Percentiles rank a stretch among this genome's conserved stretches.
phyloP scores from a whole-genome alignment of 2,797 vertebrate genomes.

The Malacoraja senta region DNA sequence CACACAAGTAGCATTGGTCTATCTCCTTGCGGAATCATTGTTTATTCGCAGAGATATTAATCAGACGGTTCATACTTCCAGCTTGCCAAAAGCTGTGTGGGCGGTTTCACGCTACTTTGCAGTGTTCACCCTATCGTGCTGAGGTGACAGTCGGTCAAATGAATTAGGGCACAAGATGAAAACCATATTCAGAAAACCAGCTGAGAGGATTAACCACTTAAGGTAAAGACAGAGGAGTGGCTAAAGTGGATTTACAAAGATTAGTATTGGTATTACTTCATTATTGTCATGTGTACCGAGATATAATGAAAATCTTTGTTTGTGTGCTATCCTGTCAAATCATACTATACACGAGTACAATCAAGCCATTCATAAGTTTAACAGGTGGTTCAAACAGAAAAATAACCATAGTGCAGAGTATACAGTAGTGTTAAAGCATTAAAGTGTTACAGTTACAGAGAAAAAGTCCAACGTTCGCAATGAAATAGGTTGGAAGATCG shows the following conservation, averaged over 20 bases:
- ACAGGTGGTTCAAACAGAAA: too few species aligned
- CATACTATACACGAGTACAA: too few species aligned
- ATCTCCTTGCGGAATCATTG: background rate
- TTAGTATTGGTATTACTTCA: too few species aligned
- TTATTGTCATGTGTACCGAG: too few species aligned
- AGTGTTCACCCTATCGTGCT: background rate
- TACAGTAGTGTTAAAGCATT: too few species aligned
- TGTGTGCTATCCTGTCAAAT: too few species aligned
- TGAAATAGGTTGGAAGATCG: too few species aligned
- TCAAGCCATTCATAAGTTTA: too few species aligned
- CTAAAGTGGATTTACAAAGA: background rate
- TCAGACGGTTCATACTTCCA: background rate
- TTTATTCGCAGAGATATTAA: slow-evolving; percentile 3
- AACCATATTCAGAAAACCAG: background rate
- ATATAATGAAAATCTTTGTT: too few species aligned
- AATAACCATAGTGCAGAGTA: too few species aligned
- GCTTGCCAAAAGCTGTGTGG: slow-evolving; percentile 6
- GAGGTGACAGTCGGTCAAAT: background rate
- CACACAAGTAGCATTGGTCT: background rate
- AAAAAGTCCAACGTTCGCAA: too few species aligned
- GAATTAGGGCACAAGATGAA: background rate
- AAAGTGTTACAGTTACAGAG: too few species aligned
- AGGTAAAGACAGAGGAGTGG: background rate
- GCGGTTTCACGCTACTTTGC: background rate
- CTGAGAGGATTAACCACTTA: background rate